Evolutionary conservation across 2,797 vertebrate genomes (phyloP).

Genomic region (Rhinoraja longicauda): DNA sequence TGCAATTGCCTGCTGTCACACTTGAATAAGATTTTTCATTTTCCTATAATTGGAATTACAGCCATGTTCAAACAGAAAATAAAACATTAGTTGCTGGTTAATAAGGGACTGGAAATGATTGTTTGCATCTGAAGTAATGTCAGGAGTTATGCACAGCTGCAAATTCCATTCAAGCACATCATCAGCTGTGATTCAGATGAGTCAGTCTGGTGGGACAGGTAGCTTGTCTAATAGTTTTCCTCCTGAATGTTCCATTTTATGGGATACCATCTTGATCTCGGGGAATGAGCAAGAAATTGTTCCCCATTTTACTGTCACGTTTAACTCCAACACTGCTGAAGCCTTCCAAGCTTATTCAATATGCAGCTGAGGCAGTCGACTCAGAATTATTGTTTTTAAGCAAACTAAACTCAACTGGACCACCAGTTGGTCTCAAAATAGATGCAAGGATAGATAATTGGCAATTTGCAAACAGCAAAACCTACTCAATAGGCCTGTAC

Average conservation of each 20-base stretch:
- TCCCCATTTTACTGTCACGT: not conserved
- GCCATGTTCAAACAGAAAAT: no score
- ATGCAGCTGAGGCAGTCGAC: not conserved
- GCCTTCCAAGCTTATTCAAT: not conserved
- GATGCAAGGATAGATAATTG: not conserved
- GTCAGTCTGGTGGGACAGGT: not conserved
- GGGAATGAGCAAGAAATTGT: not conserved
- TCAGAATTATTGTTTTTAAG: not conserved
- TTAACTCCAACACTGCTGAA: not conserved
- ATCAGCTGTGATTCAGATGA: not conserved
- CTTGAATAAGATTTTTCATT: no score
- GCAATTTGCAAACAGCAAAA: no score
- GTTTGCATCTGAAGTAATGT: not conserved
- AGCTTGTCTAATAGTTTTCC: not conserved
- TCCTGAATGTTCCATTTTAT: not conserved
- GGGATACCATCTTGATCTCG: not conserved
- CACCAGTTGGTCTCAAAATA: not conserved
- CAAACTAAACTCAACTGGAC: not conserved
- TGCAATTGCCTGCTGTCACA: no score
- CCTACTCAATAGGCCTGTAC: no score
- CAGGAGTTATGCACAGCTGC: not conserved
- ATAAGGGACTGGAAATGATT: no score
- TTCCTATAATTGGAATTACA: no score
- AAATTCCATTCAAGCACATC: not conserved
- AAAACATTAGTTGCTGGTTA: no score